Conservation (phyloP, 2,797 vertebrate genomes). For the Acanthornis magna region DNA sequence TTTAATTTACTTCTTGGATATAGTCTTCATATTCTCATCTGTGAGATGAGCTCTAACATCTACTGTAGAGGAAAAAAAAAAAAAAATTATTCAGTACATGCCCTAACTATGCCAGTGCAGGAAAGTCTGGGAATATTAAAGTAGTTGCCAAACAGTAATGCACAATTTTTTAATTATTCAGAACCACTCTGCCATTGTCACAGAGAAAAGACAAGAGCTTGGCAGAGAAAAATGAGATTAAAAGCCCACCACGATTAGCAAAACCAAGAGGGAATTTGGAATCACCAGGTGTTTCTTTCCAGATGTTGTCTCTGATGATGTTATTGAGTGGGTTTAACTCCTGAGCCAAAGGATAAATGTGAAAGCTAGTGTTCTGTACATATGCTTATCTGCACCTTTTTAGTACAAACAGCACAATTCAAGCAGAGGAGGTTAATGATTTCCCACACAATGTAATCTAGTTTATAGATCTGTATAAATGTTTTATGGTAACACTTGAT, state of each 20-base stretch:
- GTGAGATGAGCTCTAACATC: conserved; percentile 1
- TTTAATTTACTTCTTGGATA: conserved; percentile 43
- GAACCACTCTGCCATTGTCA: conserved; percentile 26
- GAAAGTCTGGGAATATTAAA: conserved; percentile 15
- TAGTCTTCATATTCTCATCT: conserved; percentile 15
- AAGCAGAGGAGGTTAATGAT: conserved; percentile 56
- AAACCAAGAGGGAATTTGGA: background rate
- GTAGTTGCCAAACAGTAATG: conserved; percentile 21
- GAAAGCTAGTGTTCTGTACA: background rate
- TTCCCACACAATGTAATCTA: conserved; percentile 56
- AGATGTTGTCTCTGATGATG: background rate
- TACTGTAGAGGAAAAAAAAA: background rate
- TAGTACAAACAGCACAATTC: conserved; percentile 42
- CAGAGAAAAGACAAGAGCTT: background rate
- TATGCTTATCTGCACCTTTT: background rate
- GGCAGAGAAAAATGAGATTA: background rate
- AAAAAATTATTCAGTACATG: background rate
- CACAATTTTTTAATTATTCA: conserved; percentile 51
- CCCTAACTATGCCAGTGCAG: background rate
- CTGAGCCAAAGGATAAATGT: background rate
- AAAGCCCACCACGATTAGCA: background rate
- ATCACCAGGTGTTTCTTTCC: conserved; percentile 12
- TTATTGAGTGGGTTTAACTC: background rate
- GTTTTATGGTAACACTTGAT: conserved; percentile 66
- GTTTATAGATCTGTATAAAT: conserved; percentile 69